Base-by-base conservation (phyloP, 2,888 invertebrate genomes). In the Idaea dimidiata region DNA sequence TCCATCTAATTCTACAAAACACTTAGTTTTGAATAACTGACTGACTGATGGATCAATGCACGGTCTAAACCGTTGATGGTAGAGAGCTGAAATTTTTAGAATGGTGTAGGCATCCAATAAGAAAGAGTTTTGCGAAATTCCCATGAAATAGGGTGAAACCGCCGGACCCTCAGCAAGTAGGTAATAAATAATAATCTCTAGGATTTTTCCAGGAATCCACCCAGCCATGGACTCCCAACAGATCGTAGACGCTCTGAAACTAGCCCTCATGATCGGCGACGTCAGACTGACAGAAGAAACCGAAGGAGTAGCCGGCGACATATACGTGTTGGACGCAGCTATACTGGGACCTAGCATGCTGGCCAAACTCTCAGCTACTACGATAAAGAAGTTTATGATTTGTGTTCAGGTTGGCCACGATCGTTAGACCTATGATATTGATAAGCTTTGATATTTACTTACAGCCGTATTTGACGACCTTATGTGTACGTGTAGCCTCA, bases 191-290 rank as follows among this genome's bases (percentile, higher is more conserved):
- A 2, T 10, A 43, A 43, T 3, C 2, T 10, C 1, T 56, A 56
- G n/a, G n/a, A 32, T 61, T 43, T 59, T 70, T 69, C 0, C 79
- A 91, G 93, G 95, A 59, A 84, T 94, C 62, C 94, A 95, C 67
- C 95, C 95, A 74, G 94, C 95, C 72, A 79, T 95, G 58, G 94
- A 94, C 58, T 91, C 95, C 0, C 94, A 95, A 55, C 95, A 95
- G 76, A 94, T 96, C 57, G 92, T 95, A 33, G 96, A 97, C 68
- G 94, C 94, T 16, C 94, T 97, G 93, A 97, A 97, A 83, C 89
- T 96, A 16, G 95, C 96, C 0, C 89, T 97, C 8, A 97, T 97
- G 97, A 95, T 97, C 58, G 97, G 97, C 0, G 97, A 97, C 78
- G 91, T 97, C 0, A 94, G 97, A 7, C 88, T 97, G 43, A 94